Evolutionary conservation across 2,888 invertebrate genomes (phyloP), one percentile per base, ranked within the genome.

Genomic region (Darwinula stevensoni): DNA sequence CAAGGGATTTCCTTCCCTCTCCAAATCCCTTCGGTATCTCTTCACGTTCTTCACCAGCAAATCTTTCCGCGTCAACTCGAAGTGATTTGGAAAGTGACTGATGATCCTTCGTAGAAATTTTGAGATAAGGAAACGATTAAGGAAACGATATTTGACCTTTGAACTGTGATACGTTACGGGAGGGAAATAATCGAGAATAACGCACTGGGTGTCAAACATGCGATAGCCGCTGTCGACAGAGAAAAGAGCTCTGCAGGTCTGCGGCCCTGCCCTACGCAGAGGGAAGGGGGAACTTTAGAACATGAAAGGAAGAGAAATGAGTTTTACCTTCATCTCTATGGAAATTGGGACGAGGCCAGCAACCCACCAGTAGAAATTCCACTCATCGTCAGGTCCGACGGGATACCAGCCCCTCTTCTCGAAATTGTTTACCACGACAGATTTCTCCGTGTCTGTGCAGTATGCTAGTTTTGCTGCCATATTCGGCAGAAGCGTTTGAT

Each of bases 71-170:
- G 86, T 84, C 33, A 91, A 55, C 49, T 91, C 88, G 45, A 82
- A 78, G 48, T 86, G 84, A 52, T 84, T 91, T 2, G 88, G 86
- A 49, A 84, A 91, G 50, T 91, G 88, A 54, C 86, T 88, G 39
- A 88, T 80, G 34, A 80, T 63, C 54, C 72, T 72, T 27, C 34
- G 16, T 9, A 14, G 11, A 13, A 31, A 22, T 22, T 9, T 22
- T 6, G 9, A 22, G 22, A 22, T 6, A 22, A 22, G 22, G n/a
- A 22, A 9, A 22, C 22, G n/a, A 22, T 9, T 9, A n/a, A 22
- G 22, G n/a, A n/a, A 22, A n/a, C 6, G 22, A 22, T 6, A 22
- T n/a, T n/a, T n/a, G n/a, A n/a, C n/a, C n/a, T n/a, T n/a, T n/a
- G n/a, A n/a, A n/a, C n/a, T n/a, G n/a, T n/a, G n/a, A n/a, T n/a